Evolutionary conservation across 1,140 invertebrate species (phyloP).

Genomic region (Zaprionus africanus): DNA sequence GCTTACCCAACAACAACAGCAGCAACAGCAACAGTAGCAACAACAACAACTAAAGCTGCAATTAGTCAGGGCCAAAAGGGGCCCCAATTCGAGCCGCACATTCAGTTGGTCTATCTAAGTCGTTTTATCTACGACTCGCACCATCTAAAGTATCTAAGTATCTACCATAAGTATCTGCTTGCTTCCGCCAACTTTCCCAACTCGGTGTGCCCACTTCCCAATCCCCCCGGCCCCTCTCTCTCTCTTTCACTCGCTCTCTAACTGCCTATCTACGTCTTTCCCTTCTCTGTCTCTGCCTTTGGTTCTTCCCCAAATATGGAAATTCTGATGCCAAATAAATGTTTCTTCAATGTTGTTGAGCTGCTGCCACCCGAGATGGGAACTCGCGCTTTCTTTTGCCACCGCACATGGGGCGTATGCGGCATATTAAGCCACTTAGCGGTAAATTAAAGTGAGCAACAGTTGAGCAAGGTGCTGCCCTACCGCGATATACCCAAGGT

Average conservation of each 20-base stretch:
- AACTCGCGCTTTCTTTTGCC: constrained; percentile 16
- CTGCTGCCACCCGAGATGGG: constrained; percentile 12
- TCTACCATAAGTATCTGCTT: constrained; percentile 23
- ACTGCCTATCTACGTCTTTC: not conserved
- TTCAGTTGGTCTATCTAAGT: constrained; percentile 55
- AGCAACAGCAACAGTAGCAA: constrained; percentile 38
- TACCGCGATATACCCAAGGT: not conserved
- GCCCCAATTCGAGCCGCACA: constrained; percentile 46
- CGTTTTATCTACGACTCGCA: constrained; percentile 24
- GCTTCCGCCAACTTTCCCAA: constrained; percentile 73
- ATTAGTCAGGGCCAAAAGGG: constrained; percentile 57
- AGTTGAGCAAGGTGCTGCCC: not conserved
- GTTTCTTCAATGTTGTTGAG: not conserved
- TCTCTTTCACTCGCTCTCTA: not conserved
- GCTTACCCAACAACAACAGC: constrained; percentile 20
- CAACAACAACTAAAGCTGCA: constrained; percentile 42
- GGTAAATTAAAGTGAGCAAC: constrained; percentile 38
- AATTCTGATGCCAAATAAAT: constrained; percentile 44
- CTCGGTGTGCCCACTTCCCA: not conserved
- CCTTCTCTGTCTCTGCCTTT: not conserved
- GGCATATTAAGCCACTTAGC: constrained; percentile 71
- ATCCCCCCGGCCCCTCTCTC: not conserved
- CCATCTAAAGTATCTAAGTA: constrained; percentile 16
- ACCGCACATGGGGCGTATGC: constrained; percentile 27
- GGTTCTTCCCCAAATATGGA: constrained; percentile 14